A percentile compares a stretch with the other conserved stretches of the same genome.
Evolutionary conservation across 2,113 vertebrate genomes (phyloP).

Genomic region (Climacteris rufus): DNA sequence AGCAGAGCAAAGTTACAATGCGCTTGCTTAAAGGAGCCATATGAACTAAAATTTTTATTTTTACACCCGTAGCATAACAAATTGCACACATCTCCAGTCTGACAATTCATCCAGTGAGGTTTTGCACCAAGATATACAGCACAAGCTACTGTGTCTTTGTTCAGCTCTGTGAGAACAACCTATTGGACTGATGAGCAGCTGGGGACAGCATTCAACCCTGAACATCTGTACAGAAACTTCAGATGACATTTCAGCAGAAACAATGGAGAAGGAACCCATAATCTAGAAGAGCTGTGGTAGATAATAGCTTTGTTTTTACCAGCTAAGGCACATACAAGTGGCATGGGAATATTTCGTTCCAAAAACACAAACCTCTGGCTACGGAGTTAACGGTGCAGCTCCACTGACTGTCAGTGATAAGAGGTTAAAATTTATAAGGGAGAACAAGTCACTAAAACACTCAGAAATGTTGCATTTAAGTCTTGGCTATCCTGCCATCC

Average conservation of each 20-base stretch:
- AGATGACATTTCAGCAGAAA: conserved; percentile 12
- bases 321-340: background rate
- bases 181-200: background rate
- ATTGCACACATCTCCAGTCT: background rate
- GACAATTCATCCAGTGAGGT: background rate
- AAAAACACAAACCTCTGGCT: background rate
- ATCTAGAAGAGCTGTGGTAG: conserved; percentile 9
- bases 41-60: background rate
- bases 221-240: background rate
- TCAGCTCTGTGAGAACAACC: background rate
- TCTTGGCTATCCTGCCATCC: background rate
- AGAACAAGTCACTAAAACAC: background rate
- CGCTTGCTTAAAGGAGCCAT: background rate
- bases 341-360: background rate
- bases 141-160: background rate
- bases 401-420: conserved; percentile 32
- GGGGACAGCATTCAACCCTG: background rate
- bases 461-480: background rate
- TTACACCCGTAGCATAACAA: background rate
- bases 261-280: background rate
- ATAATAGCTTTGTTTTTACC: conserved; percentile 31
- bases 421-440: background rate
- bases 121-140: background rate
- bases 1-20: background rate
- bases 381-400: background rate